A percentile compares a stretch with the other conserved stretches of the same genome.
Evolutionary conservation across 2,113 vertebrate species (phyloP).

Genomic region (Laticauda colubrina): DNA sequence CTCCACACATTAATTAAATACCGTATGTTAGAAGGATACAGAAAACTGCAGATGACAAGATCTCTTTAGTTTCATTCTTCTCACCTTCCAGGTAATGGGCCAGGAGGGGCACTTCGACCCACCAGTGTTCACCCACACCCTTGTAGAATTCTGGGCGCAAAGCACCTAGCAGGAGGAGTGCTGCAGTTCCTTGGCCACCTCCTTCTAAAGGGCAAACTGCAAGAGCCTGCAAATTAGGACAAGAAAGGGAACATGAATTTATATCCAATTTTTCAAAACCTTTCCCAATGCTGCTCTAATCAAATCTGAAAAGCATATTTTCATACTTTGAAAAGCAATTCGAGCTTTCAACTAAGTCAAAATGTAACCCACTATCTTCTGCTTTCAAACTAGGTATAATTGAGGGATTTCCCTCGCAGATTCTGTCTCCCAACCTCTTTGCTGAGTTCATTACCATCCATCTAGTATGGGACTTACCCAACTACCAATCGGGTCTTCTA

Average conservation of each 20-base stretch:
- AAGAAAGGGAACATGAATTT: too few relatives aligned
- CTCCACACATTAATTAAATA: not conserved
- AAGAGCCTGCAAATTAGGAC: not conserved
- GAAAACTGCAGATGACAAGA: not conserved
- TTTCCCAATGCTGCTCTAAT: not conserved
- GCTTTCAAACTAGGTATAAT: not conserved
- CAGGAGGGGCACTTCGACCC: slow-evolving; percentile 13
- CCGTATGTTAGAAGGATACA: not conserved
- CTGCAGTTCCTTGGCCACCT: not conserved
- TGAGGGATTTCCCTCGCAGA: not conserved
- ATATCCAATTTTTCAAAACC: not conserved
- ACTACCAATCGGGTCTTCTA: not conserved
- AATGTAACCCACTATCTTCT: not conserved
- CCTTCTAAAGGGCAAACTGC: not conserved
- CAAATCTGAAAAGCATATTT: not conserved
- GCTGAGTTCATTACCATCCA: not conserved
- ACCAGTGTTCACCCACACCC: not conserved
- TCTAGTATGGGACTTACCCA: not conserved
- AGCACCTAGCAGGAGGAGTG: not conserved
- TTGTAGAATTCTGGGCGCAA: not conserved
- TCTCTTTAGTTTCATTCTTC: not conserved
- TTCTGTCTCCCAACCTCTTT: not conserved
- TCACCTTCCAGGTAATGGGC: slow-evolving; percentile 14
- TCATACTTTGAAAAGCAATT: not conserved
- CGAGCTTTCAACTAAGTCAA: too few relatives aligned